Evolutionary conservation across 2,888 invertebrate genomes (phyloP).

Genomic region (Acanthoscelides obtectus): DNA sequence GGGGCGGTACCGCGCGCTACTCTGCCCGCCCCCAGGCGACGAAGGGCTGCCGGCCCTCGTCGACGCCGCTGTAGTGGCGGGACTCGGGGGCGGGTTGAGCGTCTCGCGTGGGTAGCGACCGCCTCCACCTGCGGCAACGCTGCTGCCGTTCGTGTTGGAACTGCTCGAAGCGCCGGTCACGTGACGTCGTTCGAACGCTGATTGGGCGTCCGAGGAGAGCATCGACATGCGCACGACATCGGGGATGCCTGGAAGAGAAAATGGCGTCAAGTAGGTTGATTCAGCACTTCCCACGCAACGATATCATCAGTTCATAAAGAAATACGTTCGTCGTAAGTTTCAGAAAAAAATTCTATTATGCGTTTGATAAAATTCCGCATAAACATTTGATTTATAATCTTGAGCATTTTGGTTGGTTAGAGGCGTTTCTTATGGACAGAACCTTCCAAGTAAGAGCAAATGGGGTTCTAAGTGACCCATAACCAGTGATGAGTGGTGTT

Average conservation of each 20-base stretch:
- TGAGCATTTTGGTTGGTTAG: too few species aligned
- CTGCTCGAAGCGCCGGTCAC: slow-evolving; percentile 63
- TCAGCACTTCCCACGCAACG: too few species aligned
- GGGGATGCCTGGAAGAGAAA: slow-evolving; percentile 41
- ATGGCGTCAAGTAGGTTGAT: not conserved
- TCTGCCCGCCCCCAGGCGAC: slow-evolving; percentile 27
- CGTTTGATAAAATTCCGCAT: not conserved
- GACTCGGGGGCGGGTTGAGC: slow-evolving; percentile 87
- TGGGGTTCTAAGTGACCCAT: too few species aligned
- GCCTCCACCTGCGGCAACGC: slow-evolving; percentile 15
- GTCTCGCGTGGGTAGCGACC: slow-evolving; percentile 75
- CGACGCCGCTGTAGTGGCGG: slow-evolving; percentile 69
- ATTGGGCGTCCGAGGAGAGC: slow-evolving; percentile 57
- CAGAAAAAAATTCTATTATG: not conserved
- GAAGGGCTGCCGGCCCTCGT: slow-evolving; percentile 54
- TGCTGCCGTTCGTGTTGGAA: slow-evolving; percentile 54
- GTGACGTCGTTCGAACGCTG: slow-evolving; percentile 64
- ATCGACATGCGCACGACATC: slow-evolving; percentile 61
- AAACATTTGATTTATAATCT: too few species aligned
- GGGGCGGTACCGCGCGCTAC: slow-evolving; percentile 49
- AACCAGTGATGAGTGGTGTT: too few species aligned
- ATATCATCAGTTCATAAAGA: too few species aligned
- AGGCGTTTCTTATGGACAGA: too few species aligned
- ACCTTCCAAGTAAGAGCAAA: too few species aligned
- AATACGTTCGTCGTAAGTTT: not conserved